These are phyloP conservation scores for Taeniopygia guttata DNA, from an alignment of 2,797 vertebrate genomes.

Conservation along the genomic window DNA sequence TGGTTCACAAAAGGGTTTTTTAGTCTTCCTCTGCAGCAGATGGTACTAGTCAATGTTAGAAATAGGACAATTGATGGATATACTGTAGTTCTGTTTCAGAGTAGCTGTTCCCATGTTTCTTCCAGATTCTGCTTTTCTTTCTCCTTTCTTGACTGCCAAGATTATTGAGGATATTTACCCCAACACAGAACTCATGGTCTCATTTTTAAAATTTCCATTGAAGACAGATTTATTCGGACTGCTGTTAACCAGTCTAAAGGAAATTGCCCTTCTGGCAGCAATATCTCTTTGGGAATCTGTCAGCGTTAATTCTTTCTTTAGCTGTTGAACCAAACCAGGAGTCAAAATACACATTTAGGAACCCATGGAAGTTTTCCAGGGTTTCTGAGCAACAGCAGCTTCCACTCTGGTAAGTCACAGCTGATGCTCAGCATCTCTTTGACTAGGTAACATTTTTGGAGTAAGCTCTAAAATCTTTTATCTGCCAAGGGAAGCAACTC, in stretches of 20 bases:
- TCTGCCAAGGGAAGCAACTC: neutral
- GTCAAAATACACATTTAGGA: constrained; percentile 22
- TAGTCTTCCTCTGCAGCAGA: neutral
- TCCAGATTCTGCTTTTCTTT: constrained; percentile 11
- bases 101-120: constrained; percentile 12
- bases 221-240: constrained; percentile 32
- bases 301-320: constrained; percentile 24
- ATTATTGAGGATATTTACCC: neutral
- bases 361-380: neutral
- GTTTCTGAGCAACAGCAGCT: neutral
- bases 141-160: neutral
- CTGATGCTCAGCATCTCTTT: neutral
- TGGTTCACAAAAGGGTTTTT: neutral
- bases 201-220: constrained; percentile 32
- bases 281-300: constrained; percentile 34
- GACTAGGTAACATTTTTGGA: neutral
- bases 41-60: neutral
- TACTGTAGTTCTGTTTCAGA: constrained; percentile 5
- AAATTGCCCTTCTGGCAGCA: constrained; percentile 49
- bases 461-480: neutral
- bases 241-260: constrained; percentile 43
- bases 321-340: constrained; percentile 45
- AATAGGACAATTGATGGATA: neutral
- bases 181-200: neutral
- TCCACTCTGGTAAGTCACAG: neutral